These are phyloP conservation scores for Piaya cayana DNA, from an alignment of 2,113 vertebrate genomes.

Conservation along the genomic window DNA sequence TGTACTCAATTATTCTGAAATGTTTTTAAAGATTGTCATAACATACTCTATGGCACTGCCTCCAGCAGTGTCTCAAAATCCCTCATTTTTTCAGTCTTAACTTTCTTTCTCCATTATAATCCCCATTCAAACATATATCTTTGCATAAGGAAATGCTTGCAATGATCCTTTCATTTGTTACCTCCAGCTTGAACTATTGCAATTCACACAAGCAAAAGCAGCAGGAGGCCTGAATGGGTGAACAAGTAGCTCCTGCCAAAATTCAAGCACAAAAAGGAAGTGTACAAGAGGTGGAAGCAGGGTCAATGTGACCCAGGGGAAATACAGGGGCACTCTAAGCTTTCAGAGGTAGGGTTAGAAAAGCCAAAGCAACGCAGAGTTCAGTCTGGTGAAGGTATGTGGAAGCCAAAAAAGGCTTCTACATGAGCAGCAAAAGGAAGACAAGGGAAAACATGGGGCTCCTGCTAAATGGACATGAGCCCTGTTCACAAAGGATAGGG, in stretches of 20 bases:
- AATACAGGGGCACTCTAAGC: not conserved
- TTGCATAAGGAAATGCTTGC: not conserved
- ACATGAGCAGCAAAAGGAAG: not conserved
- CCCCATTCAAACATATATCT: not conserved
- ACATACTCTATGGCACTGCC: not conserved
- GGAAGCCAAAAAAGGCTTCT: not conserved
- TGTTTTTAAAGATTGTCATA: not conserved
- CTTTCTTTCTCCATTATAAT: not conserved
- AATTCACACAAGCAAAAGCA: not conserved
- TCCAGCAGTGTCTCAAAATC: not conserved
- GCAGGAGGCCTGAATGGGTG: not conserved
- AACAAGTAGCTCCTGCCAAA: not conserved
- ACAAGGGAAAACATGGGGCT: not conserved
- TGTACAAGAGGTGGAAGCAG: not conserved
- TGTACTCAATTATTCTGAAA: not conserved
- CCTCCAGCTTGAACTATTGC: not conserved
- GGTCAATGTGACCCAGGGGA: not conserved
- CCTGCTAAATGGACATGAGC: not conserved
- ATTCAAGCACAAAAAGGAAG: not conserved
- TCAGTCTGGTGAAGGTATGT: not conserved
- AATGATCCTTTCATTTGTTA: not conserved
- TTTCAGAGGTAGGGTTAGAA: not conserved
- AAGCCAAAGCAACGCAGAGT: not conserved
- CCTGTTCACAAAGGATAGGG: not conserved
- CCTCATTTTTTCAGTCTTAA: not conserved